Conservation (phyloP, 2,888 invertebrate species). For the Drosophila picticornis region DNA sequence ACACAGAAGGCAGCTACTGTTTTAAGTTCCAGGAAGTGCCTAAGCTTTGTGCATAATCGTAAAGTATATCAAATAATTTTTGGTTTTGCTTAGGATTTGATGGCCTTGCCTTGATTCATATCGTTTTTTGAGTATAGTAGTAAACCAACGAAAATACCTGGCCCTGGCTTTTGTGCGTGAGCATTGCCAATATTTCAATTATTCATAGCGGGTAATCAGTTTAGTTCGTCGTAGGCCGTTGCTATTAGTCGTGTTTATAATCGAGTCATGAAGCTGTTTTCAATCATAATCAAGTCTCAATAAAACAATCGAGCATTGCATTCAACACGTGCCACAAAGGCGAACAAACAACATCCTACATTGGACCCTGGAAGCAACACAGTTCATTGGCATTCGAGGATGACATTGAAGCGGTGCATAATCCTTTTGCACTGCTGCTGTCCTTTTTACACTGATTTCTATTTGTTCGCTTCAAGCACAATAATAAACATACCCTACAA, state of each 20-base stretch:
- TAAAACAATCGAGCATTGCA: constrained; percentile 15
- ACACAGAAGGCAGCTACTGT: constrained; percentile 47
- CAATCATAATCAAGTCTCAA: constrained; percentile 5
- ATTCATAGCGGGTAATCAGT: constrained; percentile 34
- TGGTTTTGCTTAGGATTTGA: constrained; percentile 42
- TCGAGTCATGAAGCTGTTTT: constrained; percentile 28
- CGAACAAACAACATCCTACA: constrained; percentile 40
- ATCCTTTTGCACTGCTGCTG: constrained; percentile 26
- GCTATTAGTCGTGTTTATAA: constrained; percentile 12
- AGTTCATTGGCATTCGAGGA: constrained; percentile 43
- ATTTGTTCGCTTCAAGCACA: constrained; percentile 1
- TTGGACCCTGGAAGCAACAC: constrained; percentile 5
- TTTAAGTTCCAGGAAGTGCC: constrained; percentile 47
- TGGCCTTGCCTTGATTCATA: constrained; percentile 30
- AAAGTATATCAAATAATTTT: constrained; percentile 13
- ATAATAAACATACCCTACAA: constrained; percentile 16
- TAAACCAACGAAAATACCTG: constrained; percentile 23
- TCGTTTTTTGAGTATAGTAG: constrained; percentile 13
- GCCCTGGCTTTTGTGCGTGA: constrained; percentile 45
- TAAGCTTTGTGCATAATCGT: constrained; percentile 30
- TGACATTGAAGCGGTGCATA: constrained; percentile 41
- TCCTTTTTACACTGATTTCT: constrained; percentile 7
- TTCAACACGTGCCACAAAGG: constrained; percentile 37
- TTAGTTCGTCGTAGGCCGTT: constrained; percentile 27
- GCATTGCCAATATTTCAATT: constrained; percentile 42